Evolutionary conservation across 2,888 invertebrate species (phyloP).

Genomic region (Lasioglossum figueresi): DNA sequence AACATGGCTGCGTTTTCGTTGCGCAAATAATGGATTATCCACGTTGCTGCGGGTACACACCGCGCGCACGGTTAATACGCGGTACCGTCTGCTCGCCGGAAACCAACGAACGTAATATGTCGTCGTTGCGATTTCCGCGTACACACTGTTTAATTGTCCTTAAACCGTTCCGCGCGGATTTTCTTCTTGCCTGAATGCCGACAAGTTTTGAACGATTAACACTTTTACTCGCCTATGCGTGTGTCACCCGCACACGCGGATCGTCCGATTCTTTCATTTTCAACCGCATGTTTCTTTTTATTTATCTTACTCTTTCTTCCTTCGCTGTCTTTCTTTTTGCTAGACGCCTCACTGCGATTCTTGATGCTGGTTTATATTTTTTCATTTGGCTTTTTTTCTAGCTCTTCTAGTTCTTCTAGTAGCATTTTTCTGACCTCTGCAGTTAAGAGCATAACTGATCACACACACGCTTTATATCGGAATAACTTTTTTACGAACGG

Average conservation of each 20-base stretch:
- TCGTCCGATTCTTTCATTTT: not conserved
- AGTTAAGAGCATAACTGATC: too few relatives aligned
- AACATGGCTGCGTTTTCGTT: conserved; percentile 69
- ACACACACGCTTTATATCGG: too few relatives aligned
- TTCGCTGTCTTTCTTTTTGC: too few relatives aligned
- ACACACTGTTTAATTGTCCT: conserved; percentile 14
- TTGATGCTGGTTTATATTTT: too few relatives aligned
- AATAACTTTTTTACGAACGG: too few relatives aligned
- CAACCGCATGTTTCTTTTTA: not conserved
- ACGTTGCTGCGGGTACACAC: conserved; percentile 77
- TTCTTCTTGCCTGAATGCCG: not conserved
- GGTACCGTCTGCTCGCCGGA: conserved; percentile 32
- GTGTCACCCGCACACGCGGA: not conserved
- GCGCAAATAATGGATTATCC: conserved; percentile 82
- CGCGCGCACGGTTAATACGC: conserved; percentile 59
- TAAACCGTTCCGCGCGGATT: conserved; percentile 23
- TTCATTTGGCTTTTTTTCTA: too few relatives aligned
- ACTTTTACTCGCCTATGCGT: not conserved
- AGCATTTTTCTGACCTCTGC: too few relatives aligned
- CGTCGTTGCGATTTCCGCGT: conserved; percentile 9
- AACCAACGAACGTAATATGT: not conserved
- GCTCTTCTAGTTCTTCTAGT: too few relatives aligned
- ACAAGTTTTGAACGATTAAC: not conserved
- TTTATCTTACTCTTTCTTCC: not conserved
- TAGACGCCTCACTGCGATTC: too few relatives aligned